Evolutionary conservation across 2,113 vertebrate species (phyloP).

Genomic region (Dermatemys mawii): DNA sequence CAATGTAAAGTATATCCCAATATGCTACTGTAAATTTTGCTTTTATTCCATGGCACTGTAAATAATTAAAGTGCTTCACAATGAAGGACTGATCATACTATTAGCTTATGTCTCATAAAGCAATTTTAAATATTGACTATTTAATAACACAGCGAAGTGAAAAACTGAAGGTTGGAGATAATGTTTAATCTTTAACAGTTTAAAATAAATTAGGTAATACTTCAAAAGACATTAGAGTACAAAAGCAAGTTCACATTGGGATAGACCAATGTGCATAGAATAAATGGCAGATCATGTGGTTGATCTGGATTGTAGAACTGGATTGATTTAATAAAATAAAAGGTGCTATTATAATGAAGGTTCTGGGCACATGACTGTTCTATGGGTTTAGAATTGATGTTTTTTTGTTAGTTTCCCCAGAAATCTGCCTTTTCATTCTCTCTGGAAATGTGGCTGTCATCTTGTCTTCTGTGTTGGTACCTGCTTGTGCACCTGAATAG

Average conservation of each 20-base stretch:
- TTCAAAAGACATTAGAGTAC: not conserved
- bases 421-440: not conserved
- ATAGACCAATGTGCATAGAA: rapidly evolving
- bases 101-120: not conserved
- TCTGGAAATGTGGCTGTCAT: slow-evolving; percentile 10
- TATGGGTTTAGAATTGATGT: not conserved
- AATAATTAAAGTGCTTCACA: slow-evolving; percentile 11
- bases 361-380: slow-evolving; percentile 2
- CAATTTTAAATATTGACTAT: slow-evolving; percentile 29
- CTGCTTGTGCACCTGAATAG: slow-evolving; percentile 22
- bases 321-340: not conserved
- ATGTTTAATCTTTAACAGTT: slow-evolving; percentile 32
- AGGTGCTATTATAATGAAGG: rapidly evolving
- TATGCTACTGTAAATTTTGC: not conserved
- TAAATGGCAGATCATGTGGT: slow-evolving; percentile 17
- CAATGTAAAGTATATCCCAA: not conserved
- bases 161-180: slow-evolving; percentile 4
- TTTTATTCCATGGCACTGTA: not conserved
- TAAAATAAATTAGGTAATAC: slow-evolving; percentile 23
- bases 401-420: not conserved
- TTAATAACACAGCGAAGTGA: not conserved
- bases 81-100: slow-evolving; percentile 7
- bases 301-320: not conserved
- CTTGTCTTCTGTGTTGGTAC: not conserved
- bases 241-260: not conserved